Conservation (phyloP, 1,140 invertebrate genomes). For the Drosophila bifasciata region DNA sequence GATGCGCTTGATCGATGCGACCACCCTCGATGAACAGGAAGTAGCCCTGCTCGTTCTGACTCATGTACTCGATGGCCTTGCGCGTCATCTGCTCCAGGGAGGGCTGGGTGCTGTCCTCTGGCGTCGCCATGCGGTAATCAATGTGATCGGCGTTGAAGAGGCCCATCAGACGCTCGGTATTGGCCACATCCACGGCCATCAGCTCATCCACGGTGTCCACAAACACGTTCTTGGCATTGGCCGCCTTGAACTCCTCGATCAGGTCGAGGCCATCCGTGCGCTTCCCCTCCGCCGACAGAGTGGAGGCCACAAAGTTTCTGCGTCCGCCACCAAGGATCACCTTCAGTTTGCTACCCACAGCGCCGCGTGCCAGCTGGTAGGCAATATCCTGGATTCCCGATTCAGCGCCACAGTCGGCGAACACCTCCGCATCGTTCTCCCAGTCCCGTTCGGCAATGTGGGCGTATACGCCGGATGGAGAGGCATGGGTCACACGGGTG, state of each 20-base stretch:
- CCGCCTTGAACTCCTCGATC: constrained; percentile 88
- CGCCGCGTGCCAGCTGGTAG: constrained; percentile 88
- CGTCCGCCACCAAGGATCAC: constrained; percentile 91
- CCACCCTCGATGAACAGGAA: constrained; percentile 87
- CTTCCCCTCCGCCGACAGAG: constrained; percentile 70
- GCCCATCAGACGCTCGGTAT: constrained; percentile 84
- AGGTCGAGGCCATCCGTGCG: constrained; percentile 88
- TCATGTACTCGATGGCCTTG: constrained; percentile 91
- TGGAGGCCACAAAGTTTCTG: constrained; percentile 87
- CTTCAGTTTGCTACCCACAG: constrained; percentile 86
- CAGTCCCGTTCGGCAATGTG: constrained; percentile 89
- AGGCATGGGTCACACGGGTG: constrained; percentile 92
- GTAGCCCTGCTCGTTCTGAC: constrained; percentile 87
- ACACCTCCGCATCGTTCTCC: constrained; percentile 89
- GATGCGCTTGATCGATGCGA: constrained; percentile 93
- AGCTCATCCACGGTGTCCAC: constrained; percentile 87
- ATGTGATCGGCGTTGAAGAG: constrained; percentile 85
- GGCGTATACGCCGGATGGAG: constrained; percentile 90
- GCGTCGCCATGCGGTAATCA: constrained; percentile 85
- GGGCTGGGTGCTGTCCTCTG: constrained; percentile 85
- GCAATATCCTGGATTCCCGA: constrained; percentile 89
- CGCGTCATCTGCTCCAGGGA: constrained; percentile 92
- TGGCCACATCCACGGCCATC: constrained; percentile 68
- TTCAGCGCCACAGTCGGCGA: constrained; percentile 65
- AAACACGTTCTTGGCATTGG: constrained; percentile 84